Conservation (phyloP, 2,113 vertebrate genomes). For the Xenopus tropicalis region DNA sequence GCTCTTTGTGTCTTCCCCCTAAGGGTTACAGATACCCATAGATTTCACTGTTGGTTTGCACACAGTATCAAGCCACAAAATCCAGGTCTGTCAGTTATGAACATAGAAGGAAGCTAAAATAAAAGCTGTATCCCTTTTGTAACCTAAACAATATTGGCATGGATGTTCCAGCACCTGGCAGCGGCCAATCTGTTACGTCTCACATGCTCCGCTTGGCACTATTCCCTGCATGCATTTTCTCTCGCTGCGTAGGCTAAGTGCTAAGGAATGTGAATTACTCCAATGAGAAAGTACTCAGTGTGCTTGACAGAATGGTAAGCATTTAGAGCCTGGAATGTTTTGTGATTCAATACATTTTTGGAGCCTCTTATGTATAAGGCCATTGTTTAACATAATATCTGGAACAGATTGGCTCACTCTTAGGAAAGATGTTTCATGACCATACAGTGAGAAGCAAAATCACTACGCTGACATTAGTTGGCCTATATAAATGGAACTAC, state of each 20-base stretch:
- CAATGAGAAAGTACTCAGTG: conserved; percentile 20
- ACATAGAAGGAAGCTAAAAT: too few relatives aligned
- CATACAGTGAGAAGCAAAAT: background rate
- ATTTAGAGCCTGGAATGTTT: conserved; percentile 28
- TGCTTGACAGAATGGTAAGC: conserved; percentile 20
- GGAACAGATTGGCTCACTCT: background rate
- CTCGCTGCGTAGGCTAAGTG: conserved; percentile 5
- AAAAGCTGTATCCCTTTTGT: too few relatives aligned
- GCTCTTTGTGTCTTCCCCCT: too few relatives aligned
- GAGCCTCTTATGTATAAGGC: conserved; percentile 18
- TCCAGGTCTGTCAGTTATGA: too few relatives aligned
- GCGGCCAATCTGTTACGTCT: background rate
- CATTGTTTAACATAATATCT: conserved; percentile 28
- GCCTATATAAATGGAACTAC: too few relatives aligned
- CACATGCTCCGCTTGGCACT: background rate
- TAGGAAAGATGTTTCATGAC: conserved; percentile 14
- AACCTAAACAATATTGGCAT: background rate
- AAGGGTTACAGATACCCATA: too few relatives aligned
- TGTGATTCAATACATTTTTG: conserved; percentile 24
- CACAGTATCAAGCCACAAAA: too few relatives aligned
- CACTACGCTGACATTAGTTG: too few relatives aligned
- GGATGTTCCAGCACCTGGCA: background rate
- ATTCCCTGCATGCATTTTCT: conserved; percentile 6
- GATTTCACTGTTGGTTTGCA: too few relatives aligned
- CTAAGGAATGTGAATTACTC: conserved; percentile 17